Conservation (phyloP, 2,888 invertebrate genomes). For the Pachydiplax longipennis region DNA sequence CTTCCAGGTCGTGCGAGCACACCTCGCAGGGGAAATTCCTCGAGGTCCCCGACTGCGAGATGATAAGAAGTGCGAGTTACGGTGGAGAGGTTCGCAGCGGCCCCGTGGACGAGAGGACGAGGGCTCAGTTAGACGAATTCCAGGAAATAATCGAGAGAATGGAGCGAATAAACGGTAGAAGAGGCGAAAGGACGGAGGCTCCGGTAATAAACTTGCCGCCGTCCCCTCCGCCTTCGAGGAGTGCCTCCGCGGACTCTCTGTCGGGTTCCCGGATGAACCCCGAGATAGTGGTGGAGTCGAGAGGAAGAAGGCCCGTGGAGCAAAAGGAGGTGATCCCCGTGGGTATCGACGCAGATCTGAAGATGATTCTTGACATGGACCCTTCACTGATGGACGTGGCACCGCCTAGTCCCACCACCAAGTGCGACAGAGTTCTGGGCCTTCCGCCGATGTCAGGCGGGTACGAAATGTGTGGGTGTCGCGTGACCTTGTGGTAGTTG, state of each 20-base stretch:
- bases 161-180: slow-evolving; percentile 50
- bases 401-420: slow-evolving; percentile 8
- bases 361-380: slow-evolving; percentile 69
- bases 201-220: slow-evolving; percentile 46
- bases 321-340: background rate
- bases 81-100: slow-evolving; percentile 26
- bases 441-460: slow-evolving; percentile 58
- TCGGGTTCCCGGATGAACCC: too few species aligned
- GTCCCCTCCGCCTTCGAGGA: background rate
- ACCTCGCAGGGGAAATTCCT: background rate
- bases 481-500: slow-evolving; percentile 14
- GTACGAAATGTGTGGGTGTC: slow-evolving; percentile 52
- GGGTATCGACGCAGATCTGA: slow-evolving; percentile 68
- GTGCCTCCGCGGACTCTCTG: background rate
- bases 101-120: slow-evolving; percentile 49
- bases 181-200: background rate
- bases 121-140: slow-evolving; percentile 59
- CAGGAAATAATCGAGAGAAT: slow-evolving; percentile 59
- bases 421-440: slow-evolving; percentile 56
- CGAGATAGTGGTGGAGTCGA: background rate
- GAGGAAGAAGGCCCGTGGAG: background rate
- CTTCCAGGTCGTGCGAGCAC: slow-evolving; percentile 38
- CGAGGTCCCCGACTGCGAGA: background rate
- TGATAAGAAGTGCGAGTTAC: slow-evolving; percentile 35
- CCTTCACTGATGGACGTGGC: slow-evolving; percentile 65